Evolutionary conservation across 2,888 invertebrate species (phyloP).

Genomic region (Patella pellucida): DNA sequence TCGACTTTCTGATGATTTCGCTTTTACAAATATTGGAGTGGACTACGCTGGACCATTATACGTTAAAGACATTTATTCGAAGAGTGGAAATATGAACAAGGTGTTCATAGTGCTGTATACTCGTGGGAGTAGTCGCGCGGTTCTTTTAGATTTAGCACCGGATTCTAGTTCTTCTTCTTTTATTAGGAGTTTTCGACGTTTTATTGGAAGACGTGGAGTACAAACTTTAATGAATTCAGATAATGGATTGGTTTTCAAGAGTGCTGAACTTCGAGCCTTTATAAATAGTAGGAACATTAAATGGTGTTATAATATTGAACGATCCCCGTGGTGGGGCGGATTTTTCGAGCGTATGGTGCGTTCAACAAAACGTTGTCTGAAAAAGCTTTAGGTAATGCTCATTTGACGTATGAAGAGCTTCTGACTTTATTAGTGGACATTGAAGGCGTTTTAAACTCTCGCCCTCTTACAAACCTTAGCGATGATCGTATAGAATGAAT

Average conservation of each 20-base stretch:
- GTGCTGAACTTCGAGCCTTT: background rate
- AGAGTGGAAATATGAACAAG: background rate
- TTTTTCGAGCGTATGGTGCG: constrained; percentile 2
- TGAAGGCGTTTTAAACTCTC: too few species aligned
- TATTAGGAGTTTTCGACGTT: background rate
- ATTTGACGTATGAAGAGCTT: background rate
- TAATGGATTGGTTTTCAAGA: background rate
- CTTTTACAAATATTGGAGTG: background rate
- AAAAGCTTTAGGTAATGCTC: background rate
- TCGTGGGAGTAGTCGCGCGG: background rate
- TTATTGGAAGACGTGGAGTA: background rate
- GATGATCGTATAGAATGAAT: too few species aligned
- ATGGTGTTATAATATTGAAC: background rate
- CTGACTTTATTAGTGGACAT: too few species aligned
- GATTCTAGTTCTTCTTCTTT: background rate
- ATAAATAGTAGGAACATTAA: background rate
- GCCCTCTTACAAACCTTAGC: too few species aligned
- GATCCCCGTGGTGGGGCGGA: background rate
- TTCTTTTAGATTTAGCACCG: background rate
- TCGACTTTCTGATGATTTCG: background rate
- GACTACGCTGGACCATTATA: background rate
- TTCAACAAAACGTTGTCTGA: background rate
- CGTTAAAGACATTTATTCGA: background rate
- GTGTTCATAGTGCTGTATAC: background rate
- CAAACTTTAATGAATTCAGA: background rate